Base-by-base conservation (phyloP, 2,797 vertebrate species). In the Hydrophis major region DNA sequence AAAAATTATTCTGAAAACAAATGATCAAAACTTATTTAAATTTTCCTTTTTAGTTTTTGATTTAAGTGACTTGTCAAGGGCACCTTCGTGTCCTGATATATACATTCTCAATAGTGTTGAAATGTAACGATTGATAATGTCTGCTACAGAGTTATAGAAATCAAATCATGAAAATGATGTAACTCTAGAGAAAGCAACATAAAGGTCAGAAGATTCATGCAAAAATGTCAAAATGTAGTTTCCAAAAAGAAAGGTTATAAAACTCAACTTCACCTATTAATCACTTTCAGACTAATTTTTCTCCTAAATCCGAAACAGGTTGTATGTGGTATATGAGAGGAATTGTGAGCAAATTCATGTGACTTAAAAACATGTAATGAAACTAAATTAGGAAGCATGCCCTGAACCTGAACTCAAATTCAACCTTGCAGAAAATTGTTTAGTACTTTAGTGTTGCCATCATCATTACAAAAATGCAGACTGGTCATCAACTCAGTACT, bases 61-160 rank as follows among this genome's bases (percentile, higher is more conserved):
- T 61, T 88, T 92, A 83, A 89, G 91, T 86, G 57, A 89, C 90
- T 93, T 93, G 92, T 93, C 95, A 95, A 94, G 92, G 92, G 42
- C 86, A 61, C 87, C 74, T 74, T 91, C 95, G 92, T 22, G 8
- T 32, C 66, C 86, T n/a, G 22, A 92, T 60, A 92, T 1, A 94
- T 91, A 89, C 88, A 91, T 89, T 94, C 94, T 27, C 50, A 92
- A 69, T 92, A 92, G 56, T 74, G 95, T 96, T 95, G 90, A 93
- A 89, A 86, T 91, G 87, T 86, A 66, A 93, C 86, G 50, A 28
- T 90, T 94, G 92, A 87, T 78, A 86, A 94, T 95, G 27, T 86
- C 69, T 83, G 69, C 87, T 57, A 53, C 69, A 91, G 66, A 93
- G 90, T 93, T 91, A 89, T 93, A 89, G 90, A 93, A 74, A 93